phyloP scores from a whole-genome alignment of 2,797 vertebrate species.

The Rhyacichthys aspro region DNA sequence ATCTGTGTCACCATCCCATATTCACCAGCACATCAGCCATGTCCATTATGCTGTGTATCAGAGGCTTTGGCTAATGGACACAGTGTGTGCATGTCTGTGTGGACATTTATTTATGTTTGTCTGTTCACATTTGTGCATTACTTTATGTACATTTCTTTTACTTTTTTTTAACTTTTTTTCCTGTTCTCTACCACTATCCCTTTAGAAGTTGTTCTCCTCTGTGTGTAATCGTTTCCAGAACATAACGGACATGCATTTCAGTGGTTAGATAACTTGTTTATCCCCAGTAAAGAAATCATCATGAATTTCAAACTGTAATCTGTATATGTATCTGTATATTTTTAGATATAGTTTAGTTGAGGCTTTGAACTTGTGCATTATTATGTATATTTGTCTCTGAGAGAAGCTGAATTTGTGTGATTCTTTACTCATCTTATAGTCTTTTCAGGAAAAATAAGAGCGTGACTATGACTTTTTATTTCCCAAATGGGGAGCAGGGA shows the following conservation, averaged over 20 bases:
- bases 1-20: slow-evolving; percentile 80
- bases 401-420: slow-evolving; percentile 47
- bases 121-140: slow-evolving; percentile 7
- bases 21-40: slow-evolving; percentile 74
- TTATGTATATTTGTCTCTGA: slow-evolving; percentile 58
- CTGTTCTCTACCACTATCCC: slow-evolving; percentile 14
- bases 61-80: slow-evolving; percentile 69
- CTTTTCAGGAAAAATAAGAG: slow-evolving; percentile 75
- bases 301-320: slow-evolving; percentile 51
- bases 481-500: slow-evolving; percentile 48
- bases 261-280: slow-evolving; percentile 53
- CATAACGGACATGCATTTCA: slow-evolving; percentile 34
- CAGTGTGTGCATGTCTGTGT: slow-evolving; percentile 45
- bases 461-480: slow-evolving; percentile 65
- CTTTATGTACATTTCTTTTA: slow-evolving; percentile 25
- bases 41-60: slow-evolving; percentile 74
- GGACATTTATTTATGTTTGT: slow-evolving; percentile 36
- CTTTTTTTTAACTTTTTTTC: slow-evolving; percentile 18
- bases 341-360: slow-evolving; percentile 44
- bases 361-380: slow-evolving; percentile 64
- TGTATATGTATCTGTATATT: slow-evolving; percentile 49
- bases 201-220: slow-evolving; percentile 37
- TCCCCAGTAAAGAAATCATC: slow-evolving; percentile 28
- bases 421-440: slow-evolving; percentile 52
- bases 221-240: slow-evolving; percentile 37